A percentile compares a stretch with the other conserved stretches of the same genome.
These are phyloP conservation scores for Sabatieria punctata DNA, from an alignment of 2,888 invertebrate genomes.

Conservation along the genomic window DNA sequence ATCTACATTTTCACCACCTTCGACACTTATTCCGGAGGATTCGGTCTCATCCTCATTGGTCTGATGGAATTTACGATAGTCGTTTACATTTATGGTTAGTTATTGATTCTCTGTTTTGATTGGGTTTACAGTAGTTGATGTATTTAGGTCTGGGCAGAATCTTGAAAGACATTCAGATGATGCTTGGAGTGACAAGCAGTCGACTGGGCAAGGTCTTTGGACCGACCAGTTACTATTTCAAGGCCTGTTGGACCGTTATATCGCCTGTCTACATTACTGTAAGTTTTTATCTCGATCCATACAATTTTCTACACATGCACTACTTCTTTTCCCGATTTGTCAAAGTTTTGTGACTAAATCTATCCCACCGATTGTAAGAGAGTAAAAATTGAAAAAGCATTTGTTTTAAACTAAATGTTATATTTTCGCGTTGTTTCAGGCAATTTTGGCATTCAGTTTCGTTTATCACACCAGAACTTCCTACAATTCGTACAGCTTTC, in stretches of 20 bases:
- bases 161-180: conserved; percentile 9
- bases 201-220: neutral
- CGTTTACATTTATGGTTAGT: conserved; percentile 10
- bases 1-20: conserved; percentile 12
- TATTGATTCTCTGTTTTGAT: too few species aligned
- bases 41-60: conserved; percentile 9
- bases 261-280: neutral
- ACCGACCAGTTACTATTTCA: neutral
- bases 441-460: neutral
- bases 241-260: neutral
- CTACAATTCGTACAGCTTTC: neutral
- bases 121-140: neutral
- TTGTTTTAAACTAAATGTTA: too few species aligned
- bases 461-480: neutral
- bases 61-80: conserved; percentile 7
- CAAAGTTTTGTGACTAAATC: too few species aligned
- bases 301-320: too few species aligned
- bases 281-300: too few species aligned
- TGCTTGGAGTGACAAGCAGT: conserved; percentile 5
- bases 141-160: conserved; percentile 6
- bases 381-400: too few species aligned
- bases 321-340: too few species aligned
- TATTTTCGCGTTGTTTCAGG: too few species aligned
- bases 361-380: too few species aligned
- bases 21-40: conserved; percentile 9